A percentile compares a stretch with the other conserved stretches of the same genome.
Evolutionary conservation across 2,888 invertebrate genomes (phyloP).

Genomic region (Xylota segnis): DNA sequence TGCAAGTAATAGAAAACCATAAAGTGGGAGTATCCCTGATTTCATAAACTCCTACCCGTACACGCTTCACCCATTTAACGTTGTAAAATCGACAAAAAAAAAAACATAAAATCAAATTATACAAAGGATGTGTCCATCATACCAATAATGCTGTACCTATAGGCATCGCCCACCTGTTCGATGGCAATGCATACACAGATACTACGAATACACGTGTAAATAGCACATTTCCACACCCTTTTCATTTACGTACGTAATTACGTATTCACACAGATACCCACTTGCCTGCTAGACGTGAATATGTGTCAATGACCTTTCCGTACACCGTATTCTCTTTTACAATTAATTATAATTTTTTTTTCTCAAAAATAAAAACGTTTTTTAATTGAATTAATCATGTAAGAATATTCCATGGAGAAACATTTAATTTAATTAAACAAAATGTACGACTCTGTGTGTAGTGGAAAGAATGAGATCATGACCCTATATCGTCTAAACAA

Average conservation of each 20-base stretch:
- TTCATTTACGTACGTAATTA: constrained; percentile 6
- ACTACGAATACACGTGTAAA: background rate
- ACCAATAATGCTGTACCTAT: background rate
- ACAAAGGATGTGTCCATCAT: background rate
- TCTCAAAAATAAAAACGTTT: background rate
- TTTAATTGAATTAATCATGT: constrained; percentile 22
- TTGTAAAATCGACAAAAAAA: background rate
- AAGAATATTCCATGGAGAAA: background rate
- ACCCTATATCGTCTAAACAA: background rate
- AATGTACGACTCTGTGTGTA: background rate
- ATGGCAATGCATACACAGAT: background rate
- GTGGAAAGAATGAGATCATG: constrained; percentile 37
- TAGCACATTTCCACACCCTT: constrained; percentile 27
- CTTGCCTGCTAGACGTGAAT: constrained; percentile 4
- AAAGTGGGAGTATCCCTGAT: background rate
- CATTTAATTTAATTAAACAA: constrained; percentile 28
- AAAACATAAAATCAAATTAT: background rate
- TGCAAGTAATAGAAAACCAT: background rate
- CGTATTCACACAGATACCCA: constrained; percentile 23
- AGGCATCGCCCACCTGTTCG: constrained; percentile 52
- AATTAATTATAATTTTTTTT: background rate
- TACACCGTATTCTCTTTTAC: background rate
- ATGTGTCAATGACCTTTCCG: constrained; percentile 43
- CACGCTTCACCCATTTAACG: background rate
- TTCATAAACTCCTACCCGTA: background rate